phyloP scores from a whole-genome alignment of 2,888 invertebrate genomes.

The Aleiodes testaceus region DNA sequence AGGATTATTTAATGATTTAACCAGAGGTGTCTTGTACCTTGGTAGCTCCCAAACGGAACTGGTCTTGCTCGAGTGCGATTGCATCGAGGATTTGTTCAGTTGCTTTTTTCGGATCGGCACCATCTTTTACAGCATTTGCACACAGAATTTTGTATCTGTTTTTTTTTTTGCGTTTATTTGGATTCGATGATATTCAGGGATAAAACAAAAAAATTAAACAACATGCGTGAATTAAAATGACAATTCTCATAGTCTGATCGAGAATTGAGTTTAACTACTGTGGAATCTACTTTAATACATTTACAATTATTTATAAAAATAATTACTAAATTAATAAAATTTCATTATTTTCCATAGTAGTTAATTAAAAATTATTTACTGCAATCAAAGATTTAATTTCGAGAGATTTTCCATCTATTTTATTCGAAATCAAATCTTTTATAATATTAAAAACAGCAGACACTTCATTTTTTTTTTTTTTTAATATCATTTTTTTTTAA shows the following conservation, averaged over 20 bases:
- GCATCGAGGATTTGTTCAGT: slow-evolving; percentile 87
- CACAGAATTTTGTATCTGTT: slow-evolving; percentile 99
- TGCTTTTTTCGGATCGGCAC: slow-evolving; percentile 84
- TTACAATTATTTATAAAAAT: neutral
- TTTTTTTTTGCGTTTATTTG: slow-evolving; percentile 63
- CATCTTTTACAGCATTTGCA: slow-evolving; percentile 87
- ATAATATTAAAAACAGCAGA: too few relatives aligned
- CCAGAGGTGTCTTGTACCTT: slow-evolving; percentile 82
- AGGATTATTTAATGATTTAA: slow-evolving; percentile 24
- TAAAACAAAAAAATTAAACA: slow-evolving; percentile 43
- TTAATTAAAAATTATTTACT: slow-evolving; percentile 8
- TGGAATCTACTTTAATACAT: neutral
- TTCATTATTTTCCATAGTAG: slow-evolving; percentile 3
- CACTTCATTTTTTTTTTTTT: too few relatives aligned
- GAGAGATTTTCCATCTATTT: slow-evolving; percentile 8
- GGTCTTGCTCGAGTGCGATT: slow-evolving; percentile 91
- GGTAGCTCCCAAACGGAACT: slow-evolving; percentile 95
- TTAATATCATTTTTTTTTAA: too few relatives aligned
- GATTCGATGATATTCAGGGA: slow-evolving; percentile 43
- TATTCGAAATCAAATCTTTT: neutral
- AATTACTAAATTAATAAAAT: neutral
- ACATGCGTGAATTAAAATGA: slow-evolving; percentile 38
- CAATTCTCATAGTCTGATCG: slow-evolving; percentile 48
- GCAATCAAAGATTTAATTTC: slow-evolving; percentile 3
- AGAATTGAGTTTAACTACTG: slow-evolving; percentile 39